Conservation (phyloP, 2,113 vertebrate genomes). For the Oplegnathus fasciatus region DNA sequence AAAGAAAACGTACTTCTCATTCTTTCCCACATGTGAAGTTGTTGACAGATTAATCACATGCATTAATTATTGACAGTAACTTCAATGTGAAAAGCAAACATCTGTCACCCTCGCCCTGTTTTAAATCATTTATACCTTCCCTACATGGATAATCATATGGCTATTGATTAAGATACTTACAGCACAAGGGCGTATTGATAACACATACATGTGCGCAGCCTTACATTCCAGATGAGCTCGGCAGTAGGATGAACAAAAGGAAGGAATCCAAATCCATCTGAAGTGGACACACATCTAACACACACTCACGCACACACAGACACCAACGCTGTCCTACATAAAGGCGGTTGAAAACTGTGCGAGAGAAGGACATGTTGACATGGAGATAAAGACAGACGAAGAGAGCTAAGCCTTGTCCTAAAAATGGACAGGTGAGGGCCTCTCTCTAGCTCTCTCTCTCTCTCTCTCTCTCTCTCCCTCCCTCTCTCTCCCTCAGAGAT, state of each 20-base stretch:
- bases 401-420: conserved; percentile 57
- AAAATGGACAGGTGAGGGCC: conserved; percentile 59
- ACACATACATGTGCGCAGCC: conserved; percentile 83
- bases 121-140: conserved; percentile 98
- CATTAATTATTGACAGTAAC: conserved; percentile 99
- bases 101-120: conserved; percentile 88
- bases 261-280: conserved; percentile 26
- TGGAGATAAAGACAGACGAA: conserved; percentile 54
- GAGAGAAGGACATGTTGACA: conserved; percentile 47
- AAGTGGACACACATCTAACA: conserved; percentile 2
- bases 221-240: conserved; percentile 62
- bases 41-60: conserved; percentile 97
- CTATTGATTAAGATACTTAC: conserved; percentile 95
- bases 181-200: conserved; percentile 91
- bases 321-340: background rate
- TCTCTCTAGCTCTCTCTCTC: background rate
- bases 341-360: conserved; percentile 11
- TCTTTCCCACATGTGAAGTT: conserved; percentile 86
- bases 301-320: conserved; percentile 8
- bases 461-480: conserved; percentile 61
- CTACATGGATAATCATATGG: conserved; percentile 95
- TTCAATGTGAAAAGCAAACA: conserved; percentile 98
- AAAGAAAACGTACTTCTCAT: conserved; percentile 60
- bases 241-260: conserved; percentile 19
- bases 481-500: conserved; percentile 93